Conservation (phyloP, 2,113 vertebrate genomes). For the Corvus cornix region DNA sequence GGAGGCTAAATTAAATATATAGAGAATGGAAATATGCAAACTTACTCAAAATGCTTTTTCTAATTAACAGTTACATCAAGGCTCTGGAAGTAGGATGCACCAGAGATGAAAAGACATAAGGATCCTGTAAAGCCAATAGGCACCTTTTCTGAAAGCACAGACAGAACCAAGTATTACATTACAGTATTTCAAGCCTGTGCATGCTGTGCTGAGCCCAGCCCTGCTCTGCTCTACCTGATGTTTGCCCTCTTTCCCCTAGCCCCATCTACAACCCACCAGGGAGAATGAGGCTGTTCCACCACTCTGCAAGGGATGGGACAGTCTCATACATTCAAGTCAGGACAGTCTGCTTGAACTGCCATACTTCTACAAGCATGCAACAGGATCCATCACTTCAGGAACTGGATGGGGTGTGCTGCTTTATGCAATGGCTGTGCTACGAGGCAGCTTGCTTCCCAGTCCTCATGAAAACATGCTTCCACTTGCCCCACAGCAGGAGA, state of each 20-base stretch:
- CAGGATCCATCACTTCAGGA: not conserved
- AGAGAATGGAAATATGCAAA: not conserved
- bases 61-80: not conserved
- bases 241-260: not conserved
- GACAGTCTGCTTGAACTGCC: not conserved
- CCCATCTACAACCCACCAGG: not conserved
- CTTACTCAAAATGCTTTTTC: not conserved
- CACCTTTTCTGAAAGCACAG: not conserved
- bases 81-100: not conserved
- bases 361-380: not conserved
- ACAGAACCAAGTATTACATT: not conserved
- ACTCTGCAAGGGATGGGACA: not conserved
- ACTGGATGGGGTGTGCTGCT: not conserved
- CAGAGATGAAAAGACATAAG: not conserved
- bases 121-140: not conserved
- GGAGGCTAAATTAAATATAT: not conserved
- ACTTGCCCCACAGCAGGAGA: not conserved
- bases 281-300: fast-evolving
- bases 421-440: not conserved
- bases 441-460: not conserved
- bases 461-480: fast-evolving
- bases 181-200: not conserved
- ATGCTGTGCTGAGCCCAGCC: not conserved
- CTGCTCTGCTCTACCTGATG: not conserved
- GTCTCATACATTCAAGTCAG: not conserved